Percentiles rank a stretch among this genome's conserved stretches.
Evolutionary conservation across 2,888 invertebrate genomes (phyloP).

Genomic region (Lepidonotus clava): DNA sequence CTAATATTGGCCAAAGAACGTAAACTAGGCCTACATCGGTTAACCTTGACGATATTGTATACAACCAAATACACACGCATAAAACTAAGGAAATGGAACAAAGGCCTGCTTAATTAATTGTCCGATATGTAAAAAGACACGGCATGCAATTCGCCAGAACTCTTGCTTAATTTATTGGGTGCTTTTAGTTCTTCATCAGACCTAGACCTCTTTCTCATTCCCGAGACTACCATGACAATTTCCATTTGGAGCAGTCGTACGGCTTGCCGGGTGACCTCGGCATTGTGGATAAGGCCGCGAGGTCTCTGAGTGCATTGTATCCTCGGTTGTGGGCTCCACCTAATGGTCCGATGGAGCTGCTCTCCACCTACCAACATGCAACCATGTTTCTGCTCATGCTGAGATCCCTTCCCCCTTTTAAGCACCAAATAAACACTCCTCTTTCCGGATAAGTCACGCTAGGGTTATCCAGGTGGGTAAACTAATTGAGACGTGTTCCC

Average conservation of each 20-base stretch:
- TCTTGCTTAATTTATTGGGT: no score
- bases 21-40: no score
- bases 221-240: no score
- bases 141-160: no score
- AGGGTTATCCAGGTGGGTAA: not conserved
- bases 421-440: slow-evolving; percentile 1
- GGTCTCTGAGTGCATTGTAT: not conserved
- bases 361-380: not conserved
- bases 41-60: no score
- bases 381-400: not conserved
- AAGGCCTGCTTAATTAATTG: no score
- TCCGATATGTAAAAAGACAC: no score
- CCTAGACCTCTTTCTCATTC: not conserved
- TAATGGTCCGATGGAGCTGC: no score
- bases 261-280: not conserved
- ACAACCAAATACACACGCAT: no score
- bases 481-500: not conserved
- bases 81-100: no score
- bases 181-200: no score
- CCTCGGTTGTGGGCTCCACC: not conserved
- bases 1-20: no score
- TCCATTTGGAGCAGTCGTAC: not conserved
- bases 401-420: not conserved
- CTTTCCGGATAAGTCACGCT: slow-evolving; percentile 17
- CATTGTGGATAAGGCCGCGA: not conserved